Base-by-base conservation (phyloP, 2,888 invertebrate genomes). In the Sphinx pinastri region DNA sequence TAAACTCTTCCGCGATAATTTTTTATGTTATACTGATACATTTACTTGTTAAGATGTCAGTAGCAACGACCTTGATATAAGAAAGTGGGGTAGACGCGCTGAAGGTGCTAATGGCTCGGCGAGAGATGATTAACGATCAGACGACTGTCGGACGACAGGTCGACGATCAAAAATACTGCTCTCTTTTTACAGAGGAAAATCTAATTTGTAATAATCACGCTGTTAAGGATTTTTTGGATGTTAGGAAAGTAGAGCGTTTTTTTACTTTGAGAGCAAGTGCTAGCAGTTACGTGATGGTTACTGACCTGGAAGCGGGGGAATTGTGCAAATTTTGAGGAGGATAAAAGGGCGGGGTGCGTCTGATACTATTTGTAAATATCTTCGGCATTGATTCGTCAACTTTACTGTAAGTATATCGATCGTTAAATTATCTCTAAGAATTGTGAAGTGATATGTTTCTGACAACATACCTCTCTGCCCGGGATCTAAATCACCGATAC, bases 121-220 rank as follows among this genome's bases (percentile, higher is more conserved):
- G 63, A 38, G 11, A 19, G 19, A 63, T 63, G 63, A 63, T 63
- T 63, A 63, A 63, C 63, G 63, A 63, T 14, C 47, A 16, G 16
- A 11, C 47, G 16, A 60, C n/a, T 13, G 57, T 25, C 57, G 57
- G 25, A 45, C 60, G 63, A 13, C 16, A 45, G 63, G 47, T 16
- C 47, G 63, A 19, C 63, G 55, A 12, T 19, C 55, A 55, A 55
- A 54, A 55, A 55, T 55, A 55, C 16, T 55, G 55, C 55, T 55
- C 55, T 19, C 19, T 55, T 55, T 19, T 55, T 55, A 11, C 19
- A 8, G 19, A 4, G 55, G 10, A 55, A 55, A 55, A 55, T 55
- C 11, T 55, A 55, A 55, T 55, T 55, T 55, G 19, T 55, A 54
- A 14, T 52, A 54, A 55, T 19, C 19, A 55, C 55, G 55, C 38